phyloP scores from a whole-genome alignment of 2,113 vertebrate genomes.

The Elephantulus edwardii region DNA sequence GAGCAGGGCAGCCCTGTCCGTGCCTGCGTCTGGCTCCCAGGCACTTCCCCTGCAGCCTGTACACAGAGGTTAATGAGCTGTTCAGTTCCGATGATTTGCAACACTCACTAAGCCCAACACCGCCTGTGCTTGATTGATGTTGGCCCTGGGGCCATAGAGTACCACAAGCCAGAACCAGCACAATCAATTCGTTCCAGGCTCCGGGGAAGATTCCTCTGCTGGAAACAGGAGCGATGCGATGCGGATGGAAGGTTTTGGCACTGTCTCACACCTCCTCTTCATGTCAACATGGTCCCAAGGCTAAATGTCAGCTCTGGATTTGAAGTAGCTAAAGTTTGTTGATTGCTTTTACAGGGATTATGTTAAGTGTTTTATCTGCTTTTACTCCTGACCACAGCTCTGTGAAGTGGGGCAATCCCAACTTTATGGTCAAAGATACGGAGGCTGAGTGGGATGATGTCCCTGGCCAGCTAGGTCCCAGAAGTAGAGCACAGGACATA shows the following conservation, averaged over 20 bases:
- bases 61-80: not conserved
- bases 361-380: not conserved
- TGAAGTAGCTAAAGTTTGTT: not conserved
- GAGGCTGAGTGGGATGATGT: not conserved
- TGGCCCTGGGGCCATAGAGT: not conserved
- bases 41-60: not conserved
- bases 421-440: not conserved
- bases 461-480: not conserved
- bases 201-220: conserved; percentile 14
- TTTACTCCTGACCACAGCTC: not conserved
- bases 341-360: not conserved
- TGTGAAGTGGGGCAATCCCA: not conserved
- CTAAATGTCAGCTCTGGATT: not conserved
- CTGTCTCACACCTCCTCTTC: not conserved
- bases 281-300: not conserved
- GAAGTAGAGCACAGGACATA: not conserved
- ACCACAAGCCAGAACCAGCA: conserved; percentile 24
- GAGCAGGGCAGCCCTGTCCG: not conserved
- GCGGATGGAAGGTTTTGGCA: not conserved
- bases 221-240: not conserved
- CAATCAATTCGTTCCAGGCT: not conserved
- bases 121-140: conserved; percentile 29
- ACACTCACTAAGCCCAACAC: not conserved
- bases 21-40: not conserved
- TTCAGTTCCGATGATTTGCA: conserved; percentile 4